These are phyloP conservation scores for Caenorhabditis wallacei DNA, from an alignment of 2,888 invertebrate genomes.

Conservation along the genomic window DNA sequence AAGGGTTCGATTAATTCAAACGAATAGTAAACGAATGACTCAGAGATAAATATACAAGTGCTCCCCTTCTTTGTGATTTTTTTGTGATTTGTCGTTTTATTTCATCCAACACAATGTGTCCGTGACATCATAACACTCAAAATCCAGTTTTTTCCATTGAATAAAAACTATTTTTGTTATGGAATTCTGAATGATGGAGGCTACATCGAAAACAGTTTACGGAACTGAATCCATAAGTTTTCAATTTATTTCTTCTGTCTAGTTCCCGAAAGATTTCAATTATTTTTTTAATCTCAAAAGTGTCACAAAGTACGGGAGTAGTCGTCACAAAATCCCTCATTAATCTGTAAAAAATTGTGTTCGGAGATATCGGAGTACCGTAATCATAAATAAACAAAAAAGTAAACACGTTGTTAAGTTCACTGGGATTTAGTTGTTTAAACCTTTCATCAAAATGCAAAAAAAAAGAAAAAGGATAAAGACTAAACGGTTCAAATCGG, in stretches of 20 bases:
- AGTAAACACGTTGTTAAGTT: neutral
- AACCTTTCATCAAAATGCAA: neutral
- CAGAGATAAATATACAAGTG: neutral
- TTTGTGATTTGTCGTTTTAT: neutral
- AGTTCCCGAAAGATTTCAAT: neutral
- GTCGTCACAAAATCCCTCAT: neutral
- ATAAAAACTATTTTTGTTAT: neutral
- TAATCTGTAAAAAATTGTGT: neutral
- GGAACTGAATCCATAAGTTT: neutral
- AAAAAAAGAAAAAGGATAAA: too few species aligned
- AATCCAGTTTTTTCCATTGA: slow-evolving; percentile 6
- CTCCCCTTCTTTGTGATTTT: slow-evolving; percentile 10
- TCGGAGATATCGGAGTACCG: neutral
- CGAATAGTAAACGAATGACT: neutral
- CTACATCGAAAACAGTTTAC: neutral
- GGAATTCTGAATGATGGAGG: neutral
- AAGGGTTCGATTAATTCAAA: too few species aligned
- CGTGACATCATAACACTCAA: slow-evolving; percentile 3
- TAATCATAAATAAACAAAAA: neutral
- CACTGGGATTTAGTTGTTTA: neutral
- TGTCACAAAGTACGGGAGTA: slow-evolving; percentile 3
- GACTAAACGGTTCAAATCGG: too few species aligned
- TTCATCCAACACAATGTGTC: slow-evolving; percentile 12
- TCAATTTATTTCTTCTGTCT: neutral
- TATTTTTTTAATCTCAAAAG: neutral